phyloP scores from a whole-genome alignment of 2,113 vertebrate genomes.

The Gobiocypris rarus region DNA sequence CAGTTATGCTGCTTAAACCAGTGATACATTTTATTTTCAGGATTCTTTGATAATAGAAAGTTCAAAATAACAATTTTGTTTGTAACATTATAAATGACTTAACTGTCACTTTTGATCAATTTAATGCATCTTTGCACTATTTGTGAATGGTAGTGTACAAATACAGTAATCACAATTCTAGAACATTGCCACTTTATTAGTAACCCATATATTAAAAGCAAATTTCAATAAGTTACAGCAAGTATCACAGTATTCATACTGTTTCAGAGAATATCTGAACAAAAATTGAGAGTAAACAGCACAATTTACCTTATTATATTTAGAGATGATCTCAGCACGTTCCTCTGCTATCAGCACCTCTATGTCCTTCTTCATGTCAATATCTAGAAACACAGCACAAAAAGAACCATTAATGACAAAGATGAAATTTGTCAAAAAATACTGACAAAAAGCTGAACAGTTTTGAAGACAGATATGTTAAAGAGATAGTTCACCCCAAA shows the following conservation, averaged over 20 bases:
- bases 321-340: constrained; percentile 86
- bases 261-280: background rate
- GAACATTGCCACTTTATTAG: background rate
- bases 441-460: background rate
- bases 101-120: background rate
- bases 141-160: background rate
- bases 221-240: background rate
- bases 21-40: no score
- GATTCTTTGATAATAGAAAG: no score
- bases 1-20: background rate
- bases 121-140: background rate
- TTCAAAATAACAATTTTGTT: no score
- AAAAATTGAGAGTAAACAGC: background rate
- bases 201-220: background rate
- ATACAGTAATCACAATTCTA: background rate
- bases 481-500: no score
- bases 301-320: constrained; percentile 85
- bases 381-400: constrained; percentile 70
- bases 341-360: constrained; percentile 87
- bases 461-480: background rate
- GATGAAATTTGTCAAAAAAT: constrained; percentile 8
- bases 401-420: background rate
- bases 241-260: background rate
- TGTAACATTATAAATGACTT: background rate
- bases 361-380: constrained; percentile 94